Evolutionary conservation across 1,140 invertebrate genomes (phyloP).

Genomic region (Lasioglossum baleicum): DNA sequence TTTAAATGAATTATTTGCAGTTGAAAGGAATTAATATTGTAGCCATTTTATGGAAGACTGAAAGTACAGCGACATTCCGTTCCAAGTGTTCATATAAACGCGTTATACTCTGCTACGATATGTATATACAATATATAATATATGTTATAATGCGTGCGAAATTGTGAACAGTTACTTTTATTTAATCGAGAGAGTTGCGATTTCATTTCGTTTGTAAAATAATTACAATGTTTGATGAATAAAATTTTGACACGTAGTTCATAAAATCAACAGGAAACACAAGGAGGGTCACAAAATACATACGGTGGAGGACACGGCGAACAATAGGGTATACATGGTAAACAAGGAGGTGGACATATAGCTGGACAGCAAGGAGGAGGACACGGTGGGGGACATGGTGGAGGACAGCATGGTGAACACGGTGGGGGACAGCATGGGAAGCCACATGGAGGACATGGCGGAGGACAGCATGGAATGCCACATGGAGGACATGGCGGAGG

Average conservation of each 20-base stretch:
- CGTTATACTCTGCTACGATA: no score
- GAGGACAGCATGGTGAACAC: conserved; percentile 14
- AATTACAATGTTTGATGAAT: neutral
- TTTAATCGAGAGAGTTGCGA: neutral
- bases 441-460: conserved; percentile 15
- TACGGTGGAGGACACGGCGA: conserved; percentile 35
- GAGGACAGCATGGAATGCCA: neutral
- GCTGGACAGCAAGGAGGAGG: conserved; percentile 15
- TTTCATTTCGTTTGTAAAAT: neutral
- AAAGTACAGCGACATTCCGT: no score
- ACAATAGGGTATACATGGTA: conserved; percentile 33
- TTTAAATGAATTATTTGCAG: no score
- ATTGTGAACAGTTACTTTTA: neutral
- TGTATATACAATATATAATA: no score
- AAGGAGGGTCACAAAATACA: conserved; percentile 3
- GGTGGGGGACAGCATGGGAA: conserved; percentile 31
- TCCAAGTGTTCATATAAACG: no score
- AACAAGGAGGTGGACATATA: neutral
- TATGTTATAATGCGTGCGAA: no score
- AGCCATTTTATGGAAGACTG: no score
- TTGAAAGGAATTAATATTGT: no score
- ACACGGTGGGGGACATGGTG: conserved; percentile 17
- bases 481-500: neutral
- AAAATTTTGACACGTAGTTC: neutral
- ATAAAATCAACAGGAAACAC: conserved; percentile 5